Conservation (phyloP, 2,888 invertebrate species). For the Bugula neritina region DNA sequence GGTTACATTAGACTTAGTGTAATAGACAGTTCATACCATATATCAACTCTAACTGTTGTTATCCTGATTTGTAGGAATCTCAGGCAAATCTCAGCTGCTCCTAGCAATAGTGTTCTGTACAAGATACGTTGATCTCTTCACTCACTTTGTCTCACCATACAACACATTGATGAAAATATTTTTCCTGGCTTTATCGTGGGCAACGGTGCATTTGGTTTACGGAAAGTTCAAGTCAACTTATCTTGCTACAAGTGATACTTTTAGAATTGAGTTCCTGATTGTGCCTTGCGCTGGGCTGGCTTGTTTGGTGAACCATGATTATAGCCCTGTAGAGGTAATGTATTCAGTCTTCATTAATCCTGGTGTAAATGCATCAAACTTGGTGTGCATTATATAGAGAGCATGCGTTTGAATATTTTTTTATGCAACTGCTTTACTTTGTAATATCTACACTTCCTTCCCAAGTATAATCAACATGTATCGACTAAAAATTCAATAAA, state of each 20-base stretch:
- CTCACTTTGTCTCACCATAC: constrained; percentile 88
- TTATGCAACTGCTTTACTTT: too few relatives aligned
- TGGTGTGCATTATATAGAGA: too few relatives aligned
- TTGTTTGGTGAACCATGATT: constrained; percentile 89
- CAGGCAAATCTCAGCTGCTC: constrained; percentile 91
- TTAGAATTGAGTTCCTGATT: constrained; percentile 90
- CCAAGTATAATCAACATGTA: too few relatives aligned
- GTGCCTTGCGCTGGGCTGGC: constrained; percentile 79
- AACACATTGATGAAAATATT: constrained; percentile 89
- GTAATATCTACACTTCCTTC: too few relatives aligned
- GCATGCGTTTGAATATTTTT: too few relatives aligned
- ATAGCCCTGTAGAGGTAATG: constrained; percentile 78
- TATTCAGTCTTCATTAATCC: too few relatives aligned
- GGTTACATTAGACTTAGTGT: too few relatives aligned
- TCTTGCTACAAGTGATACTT: constrained; percentile 95
- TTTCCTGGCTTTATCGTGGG: constrained; percentile 47
- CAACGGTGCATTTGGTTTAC: constrained; percentile 92
- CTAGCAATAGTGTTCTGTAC: constrained; percentile 89
- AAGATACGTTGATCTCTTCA: constrained; percentile 89
- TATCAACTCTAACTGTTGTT: too few relatives aligned
- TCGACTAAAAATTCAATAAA: too few relatives aligned
- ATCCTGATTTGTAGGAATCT: constrained; percentile 79
- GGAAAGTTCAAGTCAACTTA: constrained; percentile 96
- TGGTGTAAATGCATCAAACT: not conserved
- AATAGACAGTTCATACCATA: too few relatives aligned